phyloP scores from a whole-genome alignment of 2,888 invertebrate genomes.

The Dione vanillae region DNA sequence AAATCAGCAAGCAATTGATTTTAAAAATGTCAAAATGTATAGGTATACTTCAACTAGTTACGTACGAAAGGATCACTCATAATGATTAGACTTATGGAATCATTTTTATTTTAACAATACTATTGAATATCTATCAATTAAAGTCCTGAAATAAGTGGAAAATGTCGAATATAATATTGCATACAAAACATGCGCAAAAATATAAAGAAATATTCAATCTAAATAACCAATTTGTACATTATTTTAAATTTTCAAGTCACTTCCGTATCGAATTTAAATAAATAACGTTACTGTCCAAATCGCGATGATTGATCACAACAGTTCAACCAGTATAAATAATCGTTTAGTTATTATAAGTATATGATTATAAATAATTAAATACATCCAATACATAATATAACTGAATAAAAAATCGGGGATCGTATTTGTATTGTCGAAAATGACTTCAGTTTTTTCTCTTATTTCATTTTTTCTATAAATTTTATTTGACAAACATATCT shows the following conservation, averaged over 20 bases:
- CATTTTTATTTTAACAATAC: too few relatives aligned
- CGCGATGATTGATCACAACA: neutral
- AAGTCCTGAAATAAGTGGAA: too few relatives aligned
- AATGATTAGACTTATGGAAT: too few relatives aligned
- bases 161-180: too few relatives aligned
- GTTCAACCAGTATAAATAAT: neutral
- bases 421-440: constrained; percentile 10
- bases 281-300: neutral
- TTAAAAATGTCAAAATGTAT: too few relatives aligned
- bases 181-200: neutral
- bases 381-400: neutral
- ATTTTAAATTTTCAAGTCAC: neutral
- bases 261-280: constrained; percentile 2
- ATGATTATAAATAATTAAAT: neutral
- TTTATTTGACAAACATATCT: constrained; percentile 1
- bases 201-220: neutral
- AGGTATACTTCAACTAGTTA: too few relatives aligned
- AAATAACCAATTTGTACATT: neutral
- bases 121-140: too few relatives aligned
- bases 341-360: neutral
- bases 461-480: neutral
- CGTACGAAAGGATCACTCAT: too few relatives aligned
- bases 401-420: neutral
- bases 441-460: neutral
- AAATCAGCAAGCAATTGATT: too few relatives aligned